Evolutionary conservation across 1,140 invertebrate genomes (phyloP), one percentile per base, ranked within the genome.

Genomic region (Paramacrobiotus metropolitanus): DNA sequence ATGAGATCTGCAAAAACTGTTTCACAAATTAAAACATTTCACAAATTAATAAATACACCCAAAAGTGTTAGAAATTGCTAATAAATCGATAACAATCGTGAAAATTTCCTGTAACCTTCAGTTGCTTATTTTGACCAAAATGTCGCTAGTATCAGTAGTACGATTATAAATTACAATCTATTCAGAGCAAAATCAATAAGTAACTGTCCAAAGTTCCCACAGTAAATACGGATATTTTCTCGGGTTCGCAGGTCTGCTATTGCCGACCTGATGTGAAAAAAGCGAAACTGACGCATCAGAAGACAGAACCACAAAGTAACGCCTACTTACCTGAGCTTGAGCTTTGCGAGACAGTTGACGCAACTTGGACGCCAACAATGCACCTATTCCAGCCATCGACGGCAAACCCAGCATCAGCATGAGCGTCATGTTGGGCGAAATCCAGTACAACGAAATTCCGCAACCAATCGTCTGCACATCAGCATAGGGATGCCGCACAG

Each of bases 371-470:
- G 86, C 87, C 68, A 90, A 76, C 31, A 83, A 68, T 2, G 83
- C 81, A 15, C 87, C 88, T 28, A 82, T 74, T 21, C 80, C 73
- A 64, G 94, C 83, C 31, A 92, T 80, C 0, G 79, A 75, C 0
- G 89, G 87, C n/a, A 95, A 78, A 62, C 86, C 81, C 29, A 86
- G 71, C 60, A 88, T 67, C 60, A 90, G 86, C 29, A 86, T 73
- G 1, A 79, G 76, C 0, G 89, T 90, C 76, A 95, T 80, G 69
- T 87, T 81, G 1, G 89, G 87, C 1, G 89, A 93, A 67, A 95
- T 85, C 20, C 83, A 71, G 63, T 84, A 79, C 34, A 91, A 70
- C 34, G 86, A 83, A 20, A 82, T 76, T 18, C 83, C 77, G 70
- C 86, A 89, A 1, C 87, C 87, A 40, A 83, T 69, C 30, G 85